Evolutionary conservation across 2,113 vertebrate genomes (phyloP).

Genomic region (Xenopus borealis): DNA sequence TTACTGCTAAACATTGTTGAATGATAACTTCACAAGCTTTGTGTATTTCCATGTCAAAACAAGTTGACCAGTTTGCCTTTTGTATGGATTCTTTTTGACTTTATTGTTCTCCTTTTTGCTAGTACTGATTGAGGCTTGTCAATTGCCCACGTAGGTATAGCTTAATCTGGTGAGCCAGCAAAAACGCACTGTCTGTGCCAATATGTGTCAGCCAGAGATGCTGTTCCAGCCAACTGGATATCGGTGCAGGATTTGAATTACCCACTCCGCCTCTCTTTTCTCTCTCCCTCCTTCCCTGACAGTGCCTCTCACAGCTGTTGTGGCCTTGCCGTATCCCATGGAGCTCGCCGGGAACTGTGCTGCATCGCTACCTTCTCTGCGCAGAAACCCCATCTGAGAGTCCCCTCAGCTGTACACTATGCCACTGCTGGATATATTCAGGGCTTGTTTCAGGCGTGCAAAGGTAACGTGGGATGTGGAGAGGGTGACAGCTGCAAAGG

Average conservation of each 20-base stretch:
- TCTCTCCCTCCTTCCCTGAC: slow-evolving; percentile 30
- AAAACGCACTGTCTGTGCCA: slow-evolving; percentile 46
- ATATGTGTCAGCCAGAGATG: slow-evolving; percentile 40
- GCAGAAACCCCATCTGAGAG: not conserved
- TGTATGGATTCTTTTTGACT: too few relatives aligned
- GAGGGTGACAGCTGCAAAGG: not conserved
- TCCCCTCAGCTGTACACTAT: slow-evolving; percentile 41
- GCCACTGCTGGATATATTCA: slow-evolving; percentile 63
- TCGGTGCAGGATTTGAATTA: slow-evolving; percentile 66
- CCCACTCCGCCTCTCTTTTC: slow-evolving; percentile 57
- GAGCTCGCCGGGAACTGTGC: slow-evolving; percentile 13
- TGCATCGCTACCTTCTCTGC: rapidly evolving
- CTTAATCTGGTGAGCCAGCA: too few relatives aligned
- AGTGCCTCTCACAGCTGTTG: slow-evolving; percentile 15
- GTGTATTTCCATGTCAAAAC: too few relatives aligned
- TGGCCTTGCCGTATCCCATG: slow-evolving; percentile 17
- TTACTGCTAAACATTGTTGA: too few relatives aligned
- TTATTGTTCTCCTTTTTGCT: too few relatives aligned
- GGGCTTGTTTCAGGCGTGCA: slow-evolving; percentile 64
- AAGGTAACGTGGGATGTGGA: slow-evolving; percentile 59
- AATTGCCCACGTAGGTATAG: too few relatives aligned
- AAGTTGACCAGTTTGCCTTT: too few relatives aligned
- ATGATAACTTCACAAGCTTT: too few relatives aligned
- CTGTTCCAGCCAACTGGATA: slow-evolving; percentile 60
- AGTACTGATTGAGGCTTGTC: too few relatives aligned